Evolutionary conservation across 2,113 vertebrate species (phyloP).

Genomic region (Ovis canadensis): DNA sequence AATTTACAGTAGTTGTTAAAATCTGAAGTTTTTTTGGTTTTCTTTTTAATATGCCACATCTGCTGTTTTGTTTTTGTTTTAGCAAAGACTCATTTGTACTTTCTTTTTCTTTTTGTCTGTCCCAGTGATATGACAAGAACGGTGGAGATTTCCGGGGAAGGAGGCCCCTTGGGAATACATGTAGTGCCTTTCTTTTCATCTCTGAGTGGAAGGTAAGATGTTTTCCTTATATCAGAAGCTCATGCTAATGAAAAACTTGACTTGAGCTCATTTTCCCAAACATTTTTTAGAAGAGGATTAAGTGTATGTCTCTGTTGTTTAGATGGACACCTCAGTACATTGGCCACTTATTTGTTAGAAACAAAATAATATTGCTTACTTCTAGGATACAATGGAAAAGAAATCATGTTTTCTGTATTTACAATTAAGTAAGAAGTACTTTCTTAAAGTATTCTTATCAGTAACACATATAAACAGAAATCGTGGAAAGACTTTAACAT

Average conservation of each 20-base stretch:
- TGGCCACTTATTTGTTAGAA: neutral
- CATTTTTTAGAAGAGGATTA: slow-evolving; percentile 10
- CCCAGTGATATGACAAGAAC: slow-evolving; percentile 89
- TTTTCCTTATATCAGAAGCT: slow-evolving; percentile 21
- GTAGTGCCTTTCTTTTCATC: slow-evolving; percentile 97
- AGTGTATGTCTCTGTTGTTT: neutral
- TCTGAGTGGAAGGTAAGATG: slow-evolving; percentile 93
- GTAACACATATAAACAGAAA: neutral
- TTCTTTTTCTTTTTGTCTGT: slow-evolving; percentile 37
- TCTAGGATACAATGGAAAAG: neutral
- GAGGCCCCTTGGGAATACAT: slow-evolving; percentile 94
- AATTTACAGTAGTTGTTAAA: neutral
- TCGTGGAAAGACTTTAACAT: neutral
- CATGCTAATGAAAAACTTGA: slow-evolving; percentile 31
- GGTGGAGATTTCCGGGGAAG: slow-evolving; percentile 93
- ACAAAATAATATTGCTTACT: neutral
- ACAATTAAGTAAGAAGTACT: neutral
- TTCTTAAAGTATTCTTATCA: slow-evolving; percentile 29
- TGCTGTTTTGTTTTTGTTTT: neutral
- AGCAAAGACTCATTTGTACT: slow-evolving; percentile 47
- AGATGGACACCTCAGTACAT: neutral
- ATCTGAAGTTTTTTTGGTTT: neutral
- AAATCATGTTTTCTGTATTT: neutral
- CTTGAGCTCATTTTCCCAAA: slow-evolving; percentile 8
- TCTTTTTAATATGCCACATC: slow-evolving; percentile 1